Percentiles rank a stretch among this genome's conserved stretches.
These are phyloP conservation scores for Enteromius anoplus DNA, from an alignment of 2,797 vertebrate species.

Conservation along the genomic window DNA sequence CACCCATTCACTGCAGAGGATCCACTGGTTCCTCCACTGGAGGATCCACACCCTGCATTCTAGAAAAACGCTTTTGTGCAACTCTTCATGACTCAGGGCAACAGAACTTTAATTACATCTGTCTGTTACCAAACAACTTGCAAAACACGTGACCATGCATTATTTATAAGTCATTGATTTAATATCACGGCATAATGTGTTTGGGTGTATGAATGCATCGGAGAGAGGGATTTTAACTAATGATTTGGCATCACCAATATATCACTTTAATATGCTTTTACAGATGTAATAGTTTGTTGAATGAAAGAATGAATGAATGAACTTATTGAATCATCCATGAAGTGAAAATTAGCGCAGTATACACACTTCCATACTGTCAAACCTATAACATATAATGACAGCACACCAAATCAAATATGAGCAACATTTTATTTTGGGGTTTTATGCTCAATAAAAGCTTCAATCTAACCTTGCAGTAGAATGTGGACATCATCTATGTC, in stretches of 20 bases:
- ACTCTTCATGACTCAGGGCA: neutral
- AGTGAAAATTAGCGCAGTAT: neutral
- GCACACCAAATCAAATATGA: neutral
- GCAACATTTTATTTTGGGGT: neutral
- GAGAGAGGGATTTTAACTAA: neutral
- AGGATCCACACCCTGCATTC: neutral
- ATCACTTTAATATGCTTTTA: neutral
- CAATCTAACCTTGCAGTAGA: slow-evolving; percentile 60
- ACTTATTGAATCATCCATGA: neutral
- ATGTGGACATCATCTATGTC: slow-evolving; percentile 88
- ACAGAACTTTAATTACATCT: neutral
- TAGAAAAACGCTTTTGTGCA: slow-evolving; percentile 2
- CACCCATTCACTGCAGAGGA: neutral
- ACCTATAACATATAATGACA: neutral
- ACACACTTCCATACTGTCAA: neutral
- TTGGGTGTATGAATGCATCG: neutral
- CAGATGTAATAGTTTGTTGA: neutral
- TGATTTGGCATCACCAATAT: neutral
- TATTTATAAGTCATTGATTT: neutral
- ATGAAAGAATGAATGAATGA: neutral
- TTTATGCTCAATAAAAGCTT: neutral
- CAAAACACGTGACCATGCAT: neutral
- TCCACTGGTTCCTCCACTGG: too few species aligned
- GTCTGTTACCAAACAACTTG: neutral
- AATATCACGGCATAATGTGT: neutral